Evolutionary conservation across 2,797 vertebrate genomes (phyloP).

Genomic region (Vireo griseus): DNA sequence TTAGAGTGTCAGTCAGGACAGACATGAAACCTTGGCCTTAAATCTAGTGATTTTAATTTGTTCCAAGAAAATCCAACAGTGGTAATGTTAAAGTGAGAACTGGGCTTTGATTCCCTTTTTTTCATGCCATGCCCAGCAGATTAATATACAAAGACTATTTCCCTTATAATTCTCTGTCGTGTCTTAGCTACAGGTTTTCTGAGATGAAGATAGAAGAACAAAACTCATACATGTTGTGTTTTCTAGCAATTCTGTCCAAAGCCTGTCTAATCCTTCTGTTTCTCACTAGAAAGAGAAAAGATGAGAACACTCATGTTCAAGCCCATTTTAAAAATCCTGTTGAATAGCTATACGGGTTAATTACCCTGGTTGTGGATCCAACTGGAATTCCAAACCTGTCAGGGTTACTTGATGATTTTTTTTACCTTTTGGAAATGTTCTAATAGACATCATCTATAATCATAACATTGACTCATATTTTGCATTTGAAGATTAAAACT

Average conservation of each 20-base stretch:
- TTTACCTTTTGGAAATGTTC: slow-evolving; percentile 21
- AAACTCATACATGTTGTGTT: slow-evolving; percentile 68
- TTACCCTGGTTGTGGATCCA: slow-evolving; percentile 30
- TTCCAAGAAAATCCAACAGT: slow-evolving; percentile 54
- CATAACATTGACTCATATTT: not conserved
- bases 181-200: slow-evolving; percentile 69
- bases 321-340: slow-evolving; percentile 53
- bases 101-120: slow-evolving; percentile 38
- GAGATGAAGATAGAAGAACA: slow-evolving; percentile 75
- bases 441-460: not conserved
- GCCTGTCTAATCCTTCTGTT: slow-evolving; percentile 80
- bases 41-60: slow-evolving; percentile 63
- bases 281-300: slow-evolving; percentile 34
- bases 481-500: not conserved
- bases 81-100: slow-evolving; percentile 33
- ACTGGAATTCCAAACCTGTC: not conserved
- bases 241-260: slow-evolving; percentile 75
- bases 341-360: slow-evolving; percentile 67
- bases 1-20: slow-evolving; percentile 52
- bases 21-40: slow-evolving; percentile 50
- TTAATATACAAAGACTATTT: slow-evolving; percentile 43
- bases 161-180: not conserved
- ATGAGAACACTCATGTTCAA: slow-evolving; percentile 58
- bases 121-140: slow-evolving; percentile 41
- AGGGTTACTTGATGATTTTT: not conserved